Conservation (phyloP, 92 coral and sea anemone species). For the Zoanthus sansibaricus region DNA sequence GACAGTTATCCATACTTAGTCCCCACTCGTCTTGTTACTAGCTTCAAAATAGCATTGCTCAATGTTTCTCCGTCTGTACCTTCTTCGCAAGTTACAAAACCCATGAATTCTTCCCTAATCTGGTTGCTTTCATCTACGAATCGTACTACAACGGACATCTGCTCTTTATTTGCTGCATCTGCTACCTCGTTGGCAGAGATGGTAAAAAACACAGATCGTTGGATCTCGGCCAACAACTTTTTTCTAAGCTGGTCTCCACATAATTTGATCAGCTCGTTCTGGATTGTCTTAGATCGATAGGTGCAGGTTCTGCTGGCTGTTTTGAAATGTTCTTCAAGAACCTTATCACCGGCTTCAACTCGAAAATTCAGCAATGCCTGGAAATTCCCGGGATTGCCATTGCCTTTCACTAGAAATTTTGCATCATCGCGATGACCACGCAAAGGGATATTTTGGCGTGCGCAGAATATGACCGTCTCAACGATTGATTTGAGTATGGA, state of each 20-base stretch:
- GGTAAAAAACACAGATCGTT: conserved; percentile 26
- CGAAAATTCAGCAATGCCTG: conserved; percentile 75
- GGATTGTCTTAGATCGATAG: neutral
- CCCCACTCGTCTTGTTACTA: conserved; percentile 36
- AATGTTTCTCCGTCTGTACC: conserved; percentile 53
- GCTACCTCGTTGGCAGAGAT: conserved; percentile 50
- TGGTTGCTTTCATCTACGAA: conserved; percentile 33
- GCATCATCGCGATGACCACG: conserved; percentile 78
- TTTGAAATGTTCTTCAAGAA: conserved; percentile 56
- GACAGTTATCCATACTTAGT: no score
- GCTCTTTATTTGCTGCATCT: conserved; percentile 41
- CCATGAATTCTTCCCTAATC: conserved; percentile 48
- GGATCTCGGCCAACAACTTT: conserved; percentile 28
- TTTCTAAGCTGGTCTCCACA: conserved; percentile 16
- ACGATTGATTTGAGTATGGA: conserved; percentile 63
- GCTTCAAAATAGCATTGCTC: conserved; percentile 40
- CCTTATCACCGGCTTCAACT: conserved; percentile 70
- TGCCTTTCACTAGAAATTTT: conserved; percentile 49
- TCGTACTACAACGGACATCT: conserved; percentile 53
- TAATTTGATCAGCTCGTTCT: conserved; percentile 18
- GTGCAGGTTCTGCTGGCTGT: conserved; percentile 44
- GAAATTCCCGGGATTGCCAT: conserved; percentile 73
- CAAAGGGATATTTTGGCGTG: conserved; percentile 71
- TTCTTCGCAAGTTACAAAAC: conserved; percentile 44
- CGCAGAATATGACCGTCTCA: conserved; percentile 71